A percentile compares a stretch with the other conserved stretches of the same genome.
Evolutionary conservation across 2,797 vertebrate genomes (phyloP).

Genomic region (Peromyscus attwateri): DNA sequence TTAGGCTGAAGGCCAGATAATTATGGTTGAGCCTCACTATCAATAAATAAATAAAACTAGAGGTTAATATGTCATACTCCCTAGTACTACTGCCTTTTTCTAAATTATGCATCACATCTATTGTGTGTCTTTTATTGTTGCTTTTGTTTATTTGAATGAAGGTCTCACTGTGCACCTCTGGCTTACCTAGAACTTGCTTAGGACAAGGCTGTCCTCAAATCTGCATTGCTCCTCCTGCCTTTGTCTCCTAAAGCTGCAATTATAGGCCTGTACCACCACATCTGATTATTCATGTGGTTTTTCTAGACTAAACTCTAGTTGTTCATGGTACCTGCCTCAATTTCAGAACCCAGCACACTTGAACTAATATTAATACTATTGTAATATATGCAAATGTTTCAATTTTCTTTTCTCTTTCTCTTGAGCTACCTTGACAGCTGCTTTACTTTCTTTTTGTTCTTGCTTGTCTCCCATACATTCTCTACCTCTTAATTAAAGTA

Average conservation of each 20-base stretch:
- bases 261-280: neutral
- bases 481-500: neutral
- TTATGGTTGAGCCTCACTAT: neutral
- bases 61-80: neutral
- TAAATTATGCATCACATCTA: neutral
- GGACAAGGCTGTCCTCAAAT: neutral
- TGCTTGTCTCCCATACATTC: neutral
- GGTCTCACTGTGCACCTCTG: neutral
- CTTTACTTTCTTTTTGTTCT: neutral
- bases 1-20: neutral
- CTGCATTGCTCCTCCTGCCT: neutral
- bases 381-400: neutral
- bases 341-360: neutral
- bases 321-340: neutral
- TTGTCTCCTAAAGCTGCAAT: neutral
- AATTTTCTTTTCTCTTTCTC: neutral
- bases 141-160: neutral
- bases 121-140: neutral
- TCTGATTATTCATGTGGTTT: neutral
- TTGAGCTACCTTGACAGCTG: neutral
- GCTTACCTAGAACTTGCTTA: neutral
- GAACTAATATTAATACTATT: neutral
- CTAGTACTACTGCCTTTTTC: neutral
- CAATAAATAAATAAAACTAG: neutral
- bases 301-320: neutral